A percentile compares a stretch with the other conserved stretches of the same genome.
These are phyloP conservation scores for Chlorops oryzae DNA, from an alignment of 1,140 invertebrate species.

Conservation along the genomic window DNA sequence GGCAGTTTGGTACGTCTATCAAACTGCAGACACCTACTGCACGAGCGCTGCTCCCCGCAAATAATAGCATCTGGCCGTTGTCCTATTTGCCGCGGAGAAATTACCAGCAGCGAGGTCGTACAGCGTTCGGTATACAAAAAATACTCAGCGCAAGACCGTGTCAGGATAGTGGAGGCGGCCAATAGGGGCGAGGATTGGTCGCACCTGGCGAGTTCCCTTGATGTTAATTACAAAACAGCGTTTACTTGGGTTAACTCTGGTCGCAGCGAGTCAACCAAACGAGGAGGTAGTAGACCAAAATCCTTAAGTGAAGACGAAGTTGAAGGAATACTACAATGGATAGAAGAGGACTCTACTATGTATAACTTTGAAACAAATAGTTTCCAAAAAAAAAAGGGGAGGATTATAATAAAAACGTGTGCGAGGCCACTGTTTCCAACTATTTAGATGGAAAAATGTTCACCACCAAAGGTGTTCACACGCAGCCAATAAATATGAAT, in stretches of 20 bases:
- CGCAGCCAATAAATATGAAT: slow-evolving; percentile 1
- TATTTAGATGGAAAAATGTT: slow-evolving; percentile 5
- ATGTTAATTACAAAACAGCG: slow-evolving; percentile 11
- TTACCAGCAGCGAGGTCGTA: too few relatives aligned
- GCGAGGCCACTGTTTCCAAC: background rate
- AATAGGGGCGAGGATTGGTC: slow-evolving; percentile 10
- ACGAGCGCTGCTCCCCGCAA: too few relatives aligned
- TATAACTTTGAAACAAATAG: slow-evolving; percentile 12
- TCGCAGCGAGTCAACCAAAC: slow-evolving; percentile 4
- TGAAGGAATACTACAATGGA: slow-evolving; percentile 9
- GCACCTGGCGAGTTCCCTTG: background rate
- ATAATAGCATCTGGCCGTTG: too few relatives aligned
- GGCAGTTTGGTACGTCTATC: too few relatives aligned
- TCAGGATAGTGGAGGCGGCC: slow-evolving; percentile 9
- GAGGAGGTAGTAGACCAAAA: slow-evolving; percentile 1
- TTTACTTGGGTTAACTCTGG: slow-evolving; percentile 7
- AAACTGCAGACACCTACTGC: too few relatives aligned
- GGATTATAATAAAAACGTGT: slow-evolving; percentile 5
- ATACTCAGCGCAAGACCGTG: slow-evolving; percentile 2
- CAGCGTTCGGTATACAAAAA: too few relatives aligned
- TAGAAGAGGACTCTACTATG: slow-evolving; percentile 8
- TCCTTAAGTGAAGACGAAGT: slow-evolving; percentile 6
- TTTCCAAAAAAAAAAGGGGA: background rate
- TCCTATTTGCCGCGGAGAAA: too few relatives aligned
- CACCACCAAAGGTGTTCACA: slow-evolving; percentile 6